Evolutionary conservation across 2,113 vertebrate species (phyloP).

Genomic region (Chaetops frenatus): DNA sequence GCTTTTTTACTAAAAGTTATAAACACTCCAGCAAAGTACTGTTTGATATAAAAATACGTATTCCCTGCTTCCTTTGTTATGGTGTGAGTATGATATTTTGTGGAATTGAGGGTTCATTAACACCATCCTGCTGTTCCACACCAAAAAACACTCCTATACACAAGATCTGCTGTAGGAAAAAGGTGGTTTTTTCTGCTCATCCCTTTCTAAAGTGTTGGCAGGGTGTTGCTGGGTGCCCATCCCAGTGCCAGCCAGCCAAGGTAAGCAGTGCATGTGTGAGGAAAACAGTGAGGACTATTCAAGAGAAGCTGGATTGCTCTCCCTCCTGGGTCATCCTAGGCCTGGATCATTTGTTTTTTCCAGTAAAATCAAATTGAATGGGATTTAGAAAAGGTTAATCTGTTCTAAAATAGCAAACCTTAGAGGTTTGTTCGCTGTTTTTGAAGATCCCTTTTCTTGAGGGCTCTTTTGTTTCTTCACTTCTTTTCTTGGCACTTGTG

Average conservation of each 20-base stretch:
- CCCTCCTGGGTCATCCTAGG: neutral
- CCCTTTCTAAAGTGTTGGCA: neutral
- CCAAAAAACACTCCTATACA: rapidly evolving
- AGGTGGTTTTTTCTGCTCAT: neutral
- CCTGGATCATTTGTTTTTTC: neutral
- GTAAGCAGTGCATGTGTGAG: neutral
- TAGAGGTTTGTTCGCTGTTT: neutral
- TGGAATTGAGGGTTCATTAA: neutral
- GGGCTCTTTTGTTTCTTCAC: neutral
- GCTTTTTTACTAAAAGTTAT: neutral
- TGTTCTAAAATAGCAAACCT: neutral
- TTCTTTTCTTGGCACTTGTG: neutral
- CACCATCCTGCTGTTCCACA: neutral
- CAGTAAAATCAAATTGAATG: neutral
- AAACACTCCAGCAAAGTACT: neutral
- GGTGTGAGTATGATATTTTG: neutral
- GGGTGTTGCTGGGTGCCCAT: neutral
- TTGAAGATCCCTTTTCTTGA: neutral
- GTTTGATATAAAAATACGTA: neutral
- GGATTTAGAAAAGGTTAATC: neutral
- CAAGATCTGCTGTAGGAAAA: neutral
- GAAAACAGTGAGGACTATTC: neutral
- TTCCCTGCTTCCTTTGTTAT: neutral
- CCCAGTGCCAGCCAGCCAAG: neutral
- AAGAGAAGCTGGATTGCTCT: neutral